phyloP scores from a whole-genome alignment of 2,113 vertebrate genomes.

The Microcebus lehilahytsara region DNA sequence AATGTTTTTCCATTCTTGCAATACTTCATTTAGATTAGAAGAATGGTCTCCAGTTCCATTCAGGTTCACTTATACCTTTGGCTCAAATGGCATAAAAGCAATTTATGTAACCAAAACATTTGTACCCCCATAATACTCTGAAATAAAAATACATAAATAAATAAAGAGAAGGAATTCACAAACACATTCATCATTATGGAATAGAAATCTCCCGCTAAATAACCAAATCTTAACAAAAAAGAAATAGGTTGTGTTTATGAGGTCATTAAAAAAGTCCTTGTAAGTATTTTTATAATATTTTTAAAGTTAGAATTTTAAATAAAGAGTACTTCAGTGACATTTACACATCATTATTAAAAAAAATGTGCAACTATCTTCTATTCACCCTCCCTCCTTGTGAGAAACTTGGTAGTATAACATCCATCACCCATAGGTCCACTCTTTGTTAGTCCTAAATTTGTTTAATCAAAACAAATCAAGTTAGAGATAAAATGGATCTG shows the following conservation, averaged over 20 bases:
- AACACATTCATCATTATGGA: not conserved
- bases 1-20: no score
- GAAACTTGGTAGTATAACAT: not conserved
- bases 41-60: no score
- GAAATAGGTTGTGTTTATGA: not conserved
- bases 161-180: not conserved
- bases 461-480: slow-evolving; percentile 31
- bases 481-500: not conserved
- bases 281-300: not conserved
- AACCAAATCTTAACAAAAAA: not conserved
- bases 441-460: not conserved
- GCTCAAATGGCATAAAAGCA: no score
- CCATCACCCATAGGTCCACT: not conserved
- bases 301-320: not conserved
- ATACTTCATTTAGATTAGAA: no score
- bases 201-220: not conserved
- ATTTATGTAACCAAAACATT: no score
- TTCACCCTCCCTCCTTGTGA: not conserved
- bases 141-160: no score
- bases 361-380: not conserved
- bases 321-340: not conserved
- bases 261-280: not conserved
- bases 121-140: no score
- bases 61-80: no score
- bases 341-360: not conserved